Base-by-base conservation (phyloP, 2,113 vertebrate genomes). In the Pseudorasbora parva region DNA sequence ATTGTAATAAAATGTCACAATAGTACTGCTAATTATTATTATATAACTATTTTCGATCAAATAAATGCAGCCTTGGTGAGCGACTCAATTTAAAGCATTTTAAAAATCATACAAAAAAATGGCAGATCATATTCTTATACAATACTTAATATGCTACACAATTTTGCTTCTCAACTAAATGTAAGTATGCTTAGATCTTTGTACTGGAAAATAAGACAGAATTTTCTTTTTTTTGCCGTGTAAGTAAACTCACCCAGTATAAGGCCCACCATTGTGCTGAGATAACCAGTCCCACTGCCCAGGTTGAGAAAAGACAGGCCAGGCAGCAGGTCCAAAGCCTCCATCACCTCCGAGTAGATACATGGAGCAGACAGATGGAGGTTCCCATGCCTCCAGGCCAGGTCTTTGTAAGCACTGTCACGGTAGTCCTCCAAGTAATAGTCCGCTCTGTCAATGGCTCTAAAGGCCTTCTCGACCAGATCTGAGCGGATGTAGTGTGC, bases 291-390 rank as follows among this genome's bases (percentile, higher is more conserved):
- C 77, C 98, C 98, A 37, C 98, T 99, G 91, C 97, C 98, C 43
- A 99, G 93, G 88, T 99, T 99, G 84, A 99, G 93, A 90, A 99
- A 99, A 0, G 98, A 98, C 78, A 99, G 94, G 15, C 98, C 96
- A 0, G 97, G 97, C 12, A 96, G 96, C 33, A 99, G 93, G 73
- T 99, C 97, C 92, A 99, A 86, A 25, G 98, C 98, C 91, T 99
- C 98, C 98, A 99, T 99, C 90, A 99, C 98, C 88, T 99, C 98
- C 0, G 98, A 99, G 93, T 98, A 99, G 93, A 99, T 98, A 81
- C 98, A 99, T 0, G 98, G 98, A 11, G 98, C 98, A 0, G 98
- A 99, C 43, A 99, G 94, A 84, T 99, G 98, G 90, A 99, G 97
- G 91, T 99, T 98, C 0, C 97, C 98, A 56, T 99, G 98, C 19